Evolutionary conservation across 2,797 vertebrate genomes (phyloP).

Genomic region (Picus viridis): DNA sequence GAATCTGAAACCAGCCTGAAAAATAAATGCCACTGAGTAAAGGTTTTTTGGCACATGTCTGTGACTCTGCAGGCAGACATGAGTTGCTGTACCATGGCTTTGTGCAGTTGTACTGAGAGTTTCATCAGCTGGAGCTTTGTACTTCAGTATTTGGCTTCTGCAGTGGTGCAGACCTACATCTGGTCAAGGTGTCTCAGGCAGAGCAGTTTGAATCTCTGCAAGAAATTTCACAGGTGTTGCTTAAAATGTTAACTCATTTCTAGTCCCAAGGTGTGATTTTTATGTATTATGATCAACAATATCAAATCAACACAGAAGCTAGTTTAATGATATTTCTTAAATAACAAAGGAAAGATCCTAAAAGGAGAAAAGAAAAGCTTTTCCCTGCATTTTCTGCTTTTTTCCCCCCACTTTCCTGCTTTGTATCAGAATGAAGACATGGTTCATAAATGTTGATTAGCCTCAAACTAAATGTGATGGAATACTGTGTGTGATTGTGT

Average conservation of each 20-base stretch:
- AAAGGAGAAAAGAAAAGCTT: neutral
- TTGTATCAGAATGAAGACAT: neutral
- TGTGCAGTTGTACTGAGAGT: neutral
- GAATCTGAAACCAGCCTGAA: constrained; percentile 4
- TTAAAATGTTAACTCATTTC: neutral
- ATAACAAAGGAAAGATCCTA: neutral
- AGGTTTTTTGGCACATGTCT: neutral
- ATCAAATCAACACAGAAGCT: neutral
- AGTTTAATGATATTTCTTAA: neutral
- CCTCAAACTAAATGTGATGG: neutral
- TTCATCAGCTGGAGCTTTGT: neutral
- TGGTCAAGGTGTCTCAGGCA: neutral
- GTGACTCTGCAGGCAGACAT: neutral
- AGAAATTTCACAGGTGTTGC: neutral
- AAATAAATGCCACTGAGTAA: neutral
- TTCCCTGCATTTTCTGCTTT: neutral
- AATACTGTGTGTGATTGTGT: neutral
- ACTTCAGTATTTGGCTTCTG: neutral
- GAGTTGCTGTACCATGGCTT: neutral
- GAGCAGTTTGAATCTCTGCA: neutral
- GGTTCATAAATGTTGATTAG: neutral
- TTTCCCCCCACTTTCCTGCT: neutral
- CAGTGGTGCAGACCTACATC: neutral
- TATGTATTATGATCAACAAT: neutral
- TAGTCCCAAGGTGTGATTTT: neutral